A percentile compares a stretch with the other conserved stretches of the same genome.
These are phyloP conservation scores for Macrosiphum euphorbiae DNA, from an alignment of 2,888 invertebrate genomes.

Conservation along the genomic window DNA sequence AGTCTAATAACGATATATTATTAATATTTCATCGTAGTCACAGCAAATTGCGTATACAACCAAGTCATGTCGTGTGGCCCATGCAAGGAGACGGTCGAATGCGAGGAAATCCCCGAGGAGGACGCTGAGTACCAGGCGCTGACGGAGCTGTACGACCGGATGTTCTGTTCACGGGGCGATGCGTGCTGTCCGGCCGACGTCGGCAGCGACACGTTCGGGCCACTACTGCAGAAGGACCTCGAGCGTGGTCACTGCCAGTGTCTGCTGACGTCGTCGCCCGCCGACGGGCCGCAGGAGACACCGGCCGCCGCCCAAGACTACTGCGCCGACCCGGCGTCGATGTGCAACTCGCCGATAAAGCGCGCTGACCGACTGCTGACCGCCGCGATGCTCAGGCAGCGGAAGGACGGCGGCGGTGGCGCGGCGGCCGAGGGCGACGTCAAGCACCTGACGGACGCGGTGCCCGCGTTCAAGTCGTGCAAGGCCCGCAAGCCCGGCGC, in stretches of 20 bases:
- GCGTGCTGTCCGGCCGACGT: background rate
- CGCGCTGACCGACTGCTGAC: constrained; percentile 24
- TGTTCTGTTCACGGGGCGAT: constrained; percentile 3
- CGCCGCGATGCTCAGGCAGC: background rate
- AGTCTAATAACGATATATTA: background rate
- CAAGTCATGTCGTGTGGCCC: constrained; percentile 33
- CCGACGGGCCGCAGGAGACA: background rate
- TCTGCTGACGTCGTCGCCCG: background rate
- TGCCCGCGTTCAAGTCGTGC: constrained; percentile 35
- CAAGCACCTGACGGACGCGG: constrained; percentile 36
- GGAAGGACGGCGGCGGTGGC: background rate
- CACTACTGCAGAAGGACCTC: too few species aligned
- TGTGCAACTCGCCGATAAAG: constrained; percentile 4
- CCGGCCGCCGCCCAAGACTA: background rate
- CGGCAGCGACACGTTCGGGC: background rate
- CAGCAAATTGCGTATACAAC: background rate
- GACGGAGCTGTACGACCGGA: constrained; percentile 11
- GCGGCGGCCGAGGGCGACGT: constrained; percentile 45
- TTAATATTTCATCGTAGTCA: background rate
- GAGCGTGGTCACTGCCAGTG: background rate
- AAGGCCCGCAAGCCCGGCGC: background rate
- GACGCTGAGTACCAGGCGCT: constrained; percentile 24
- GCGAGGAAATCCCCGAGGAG: constrained; percentile 5
- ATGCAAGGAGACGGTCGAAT: background rate
- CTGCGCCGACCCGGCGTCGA: background rate